These are phyloP conservation scores for Panthera leo DNA, from an alignment of 2,113 vertebrate genomes.

Conservation along the genomic window DNA sequence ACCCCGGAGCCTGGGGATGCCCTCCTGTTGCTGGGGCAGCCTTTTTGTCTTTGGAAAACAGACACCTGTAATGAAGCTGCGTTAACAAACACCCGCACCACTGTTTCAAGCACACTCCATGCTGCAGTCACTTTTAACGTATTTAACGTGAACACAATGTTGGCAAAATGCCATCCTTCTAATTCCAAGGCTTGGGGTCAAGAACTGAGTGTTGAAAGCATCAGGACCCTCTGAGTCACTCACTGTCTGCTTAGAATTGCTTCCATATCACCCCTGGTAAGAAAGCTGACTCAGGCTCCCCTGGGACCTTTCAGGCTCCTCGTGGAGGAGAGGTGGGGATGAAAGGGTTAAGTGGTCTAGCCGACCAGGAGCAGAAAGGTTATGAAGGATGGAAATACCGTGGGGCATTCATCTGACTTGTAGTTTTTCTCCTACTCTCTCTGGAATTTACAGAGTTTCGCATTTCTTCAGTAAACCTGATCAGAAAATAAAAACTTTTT, in stretches of 20 bases:
- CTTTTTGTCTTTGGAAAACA: background rate
- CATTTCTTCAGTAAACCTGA: background rate
- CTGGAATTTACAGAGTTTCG: background rate
- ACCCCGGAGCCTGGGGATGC: background rate
- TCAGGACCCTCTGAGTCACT: conserved; percentile 12
- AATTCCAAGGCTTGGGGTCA: background rate
- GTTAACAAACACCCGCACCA: background rate
- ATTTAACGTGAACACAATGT: background rate
- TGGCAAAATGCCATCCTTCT: background rate
- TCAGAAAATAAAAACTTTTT: background rate
- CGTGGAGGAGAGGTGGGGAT: background rate
- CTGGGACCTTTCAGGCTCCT: background rate
- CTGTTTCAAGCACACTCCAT: no score
- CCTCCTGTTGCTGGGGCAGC: background rate
- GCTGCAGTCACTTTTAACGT: background rate
- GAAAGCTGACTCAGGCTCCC: background rate
- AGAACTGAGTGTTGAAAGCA: background rate
- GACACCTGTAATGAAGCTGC: background rate
- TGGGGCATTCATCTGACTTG: background rate
- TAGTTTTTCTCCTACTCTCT: background rate
- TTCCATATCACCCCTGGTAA: conserved; percentile 47
- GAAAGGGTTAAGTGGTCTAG: background rate
- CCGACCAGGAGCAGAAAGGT: background rate
- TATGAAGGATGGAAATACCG: background rate
- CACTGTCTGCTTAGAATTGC: conserved; percentile 4